Evolutionary conservation across 2,888 invertebrate genomes (phyloP), one percentile per base, ranked within the genome.

Genomic region (Carpatolechia fugitivella): DNA sequence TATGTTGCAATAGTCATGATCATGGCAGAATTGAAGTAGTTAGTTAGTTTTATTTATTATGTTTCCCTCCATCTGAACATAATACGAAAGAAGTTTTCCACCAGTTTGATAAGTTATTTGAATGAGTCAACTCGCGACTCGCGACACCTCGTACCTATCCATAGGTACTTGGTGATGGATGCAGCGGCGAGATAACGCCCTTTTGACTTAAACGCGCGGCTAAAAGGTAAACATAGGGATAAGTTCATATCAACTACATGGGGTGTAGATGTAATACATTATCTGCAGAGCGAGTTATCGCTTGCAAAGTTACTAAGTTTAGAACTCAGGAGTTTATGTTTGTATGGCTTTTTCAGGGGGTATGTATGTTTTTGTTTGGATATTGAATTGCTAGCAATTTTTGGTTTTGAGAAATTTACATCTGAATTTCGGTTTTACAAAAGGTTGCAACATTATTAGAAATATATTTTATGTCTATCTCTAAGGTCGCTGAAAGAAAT

Each of bases 171-270:
- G 35, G 54, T 56, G 56, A 56, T 56, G 56, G 56, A 56, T 56
- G 56, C 54, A 56, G 54, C 44, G 30, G 24, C 3, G 16, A 54
- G 56, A 56, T 56, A 56, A 48, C 54, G 46, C 35, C 56, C 56
- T 53, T 55, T 47, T 51, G 56, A 54, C 56, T 56, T 51, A 54
- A 56, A 56, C 54, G 54, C 47, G 56, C 56, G 38, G 56, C 50
- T 53, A 56, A 54, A 56, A 56, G 56, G 56, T 56, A 56, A 56
- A 56, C 56, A 54, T 31, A 24, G 7, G 50, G 13, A 36, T 38
- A 52, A 50, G 54, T 50, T 56, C 48, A 46, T 46, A 52, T 52
- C 47, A 56, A 24, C 52, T 50, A 44, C 41, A 49, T 16, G n/a
- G 54, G 33, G 33, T 38, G 54, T 31, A 48, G 14, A 48, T 38